Evolutionary conservation across 2,888 invertebrate genomes (phyloP), one percentile per base, ranked within the genome.

Genomic region (Dolichopus griseipennis): DNA sequence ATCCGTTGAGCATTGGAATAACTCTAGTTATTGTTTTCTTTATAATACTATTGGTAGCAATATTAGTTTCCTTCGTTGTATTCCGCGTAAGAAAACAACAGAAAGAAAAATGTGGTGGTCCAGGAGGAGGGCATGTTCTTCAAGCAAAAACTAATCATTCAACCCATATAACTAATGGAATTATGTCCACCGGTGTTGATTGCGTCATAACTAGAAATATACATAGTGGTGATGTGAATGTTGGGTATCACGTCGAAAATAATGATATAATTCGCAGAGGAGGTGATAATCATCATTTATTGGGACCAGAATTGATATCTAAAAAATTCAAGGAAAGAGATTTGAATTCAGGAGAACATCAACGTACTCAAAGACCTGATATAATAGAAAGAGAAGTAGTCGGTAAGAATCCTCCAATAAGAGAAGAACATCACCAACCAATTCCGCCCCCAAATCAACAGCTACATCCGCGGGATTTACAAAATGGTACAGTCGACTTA

Each of bases 1-100:
- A 93, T 82, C 95, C 95, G 0, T 83, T 97, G 10, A 93, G 92
- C 75, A 93, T 96, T 71, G 97, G 96, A 67, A 91, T 97, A 69
- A 95, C 95, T 1, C 83, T 97, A 43, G 95, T 97, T 22, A 93
- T 96, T 71, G 93, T 94, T 33, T 96, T 97, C 84, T 96, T 97
- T 77, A 90, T 93, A 8, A 91, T 95, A 70, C 83, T 96, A 18
- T 85, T 95, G 66, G 90, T 95, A 15, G 94, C 94, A 18, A 94
- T 95, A 75, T 84, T 93, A 68, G 91, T 92, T 22, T 95, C 94
- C 65, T 96, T 96, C 76, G 87, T 96, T n/a, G 92, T 95, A 62
- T 95, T 95, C 79, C 88, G 95, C 64, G 84, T 95, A 71, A 86
- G 95, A 21, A 90, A 92, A 67, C 92, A 94, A 78, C 92, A 90